phyloP scores from a whole-genome alignment of 2,888 invertebrate species.

The Acanthosepion pharaonis region DNA sequence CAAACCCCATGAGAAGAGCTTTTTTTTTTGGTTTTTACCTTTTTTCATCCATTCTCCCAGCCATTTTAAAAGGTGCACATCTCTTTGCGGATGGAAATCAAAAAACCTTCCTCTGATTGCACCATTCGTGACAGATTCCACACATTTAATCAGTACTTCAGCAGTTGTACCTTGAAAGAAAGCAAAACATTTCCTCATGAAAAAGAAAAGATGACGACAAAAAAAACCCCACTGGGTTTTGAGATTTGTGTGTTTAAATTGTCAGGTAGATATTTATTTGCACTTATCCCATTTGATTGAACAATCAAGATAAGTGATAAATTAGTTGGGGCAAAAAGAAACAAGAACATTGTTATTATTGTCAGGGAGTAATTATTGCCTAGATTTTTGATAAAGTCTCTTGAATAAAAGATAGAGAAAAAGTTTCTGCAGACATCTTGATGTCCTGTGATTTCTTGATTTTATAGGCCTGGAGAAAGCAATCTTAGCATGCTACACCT shows the following conservation, averaged over 20 bases:
- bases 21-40: conserved; percentile 75
- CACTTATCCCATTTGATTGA: no score
- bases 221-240: not conserved
- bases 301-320: not conserved
- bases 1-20: no score
- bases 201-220: not conserved
- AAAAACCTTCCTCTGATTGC: conserved; percentile 84
- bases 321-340: not conserved
- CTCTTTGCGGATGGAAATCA: conserved; percentile 82
- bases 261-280: no score
- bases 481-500: no score
- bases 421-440: no score
- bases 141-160: conserved; percentile 81
- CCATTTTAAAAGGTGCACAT: conserved; percentile 83
- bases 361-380: no score
- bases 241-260: no score
- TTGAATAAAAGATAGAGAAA: no score
- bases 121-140: conserved; percentile 81
- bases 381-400: no score
- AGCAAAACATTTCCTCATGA: not conserved
- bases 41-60: conserved; percentile 85
- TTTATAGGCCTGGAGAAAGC: no score
- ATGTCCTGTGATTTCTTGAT: no score
- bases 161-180: conserved; percentile 79
- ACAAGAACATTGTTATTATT: no score